phyloP scores from a whole-genome alignment of 2,888 invertebrate genomes.

The Caenorhabditis uteleia region DNA sequence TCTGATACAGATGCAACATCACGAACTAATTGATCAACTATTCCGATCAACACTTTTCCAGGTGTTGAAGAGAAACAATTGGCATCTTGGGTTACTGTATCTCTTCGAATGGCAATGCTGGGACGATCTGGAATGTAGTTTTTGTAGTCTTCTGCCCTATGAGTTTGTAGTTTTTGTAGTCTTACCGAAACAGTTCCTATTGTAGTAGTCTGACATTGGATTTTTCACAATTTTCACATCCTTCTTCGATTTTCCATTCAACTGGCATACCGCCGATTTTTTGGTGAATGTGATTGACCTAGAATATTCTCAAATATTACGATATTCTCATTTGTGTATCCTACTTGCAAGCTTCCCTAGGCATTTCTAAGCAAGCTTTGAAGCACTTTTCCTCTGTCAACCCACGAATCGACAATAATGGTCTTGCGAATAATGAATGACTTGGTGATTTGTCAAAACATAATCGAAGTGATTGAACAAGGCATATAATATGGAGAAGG shows the following conservation, averaged over 20 bases:
- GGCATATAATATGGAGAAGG: slow-evolving; percentile 1
- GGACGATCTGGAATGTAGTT: slow-evolving; percentile 7
- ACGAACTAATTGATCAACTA: slow-evolving; percentile 57
- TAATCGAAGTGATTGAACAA: slow-evolving; percentile 14
- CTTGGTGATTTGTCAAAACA: slow-evolving; percentile 28
- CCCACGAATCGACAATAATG: slow-evolving; percentile 19
- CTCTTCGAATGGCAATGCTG: slow-evolving; percentile 15
- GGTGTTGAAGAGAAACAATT: slow-evolving; percentile 30
- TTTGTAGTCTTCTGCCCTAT: no score
- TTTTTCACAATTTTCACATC: slow-evolving; percentile 34
- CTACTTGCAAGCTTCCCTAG: slow-evolving; percentile 36
- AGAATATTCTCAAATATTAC: neutral
- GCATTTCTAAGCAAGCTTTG: slow-evolving; percentile 35
- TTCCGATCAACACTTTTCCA: slow-evolving; percentile 53
- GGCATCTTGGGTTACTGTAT: slow-evolving; percentile 11
- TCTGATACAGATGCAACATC: slow-evolving; percentile 42
- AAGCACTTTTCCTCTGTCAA: slow-evolving; percentile 29
- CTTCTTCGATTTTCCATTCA: slow-evolving; percentile 41
- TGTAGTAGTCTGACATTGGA: slow-evolving; percentile 46
- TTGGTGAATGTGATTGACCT: slow-evolving; percentile 40
- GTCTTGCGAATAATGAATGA: slow-evolving; percentile 22
- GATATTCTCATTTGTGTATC: slow-evolving; percentile 2
- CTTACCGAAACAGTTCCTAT: slow-evolving; percentile 40
- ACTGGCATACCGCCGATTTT: slow-evolving; percentile 35
- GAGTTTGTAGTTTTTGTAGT: no score